phyloP scores from a whole-genome alignment of 2,888 invertebrate species.

The Orthosia cruda region DNA sequence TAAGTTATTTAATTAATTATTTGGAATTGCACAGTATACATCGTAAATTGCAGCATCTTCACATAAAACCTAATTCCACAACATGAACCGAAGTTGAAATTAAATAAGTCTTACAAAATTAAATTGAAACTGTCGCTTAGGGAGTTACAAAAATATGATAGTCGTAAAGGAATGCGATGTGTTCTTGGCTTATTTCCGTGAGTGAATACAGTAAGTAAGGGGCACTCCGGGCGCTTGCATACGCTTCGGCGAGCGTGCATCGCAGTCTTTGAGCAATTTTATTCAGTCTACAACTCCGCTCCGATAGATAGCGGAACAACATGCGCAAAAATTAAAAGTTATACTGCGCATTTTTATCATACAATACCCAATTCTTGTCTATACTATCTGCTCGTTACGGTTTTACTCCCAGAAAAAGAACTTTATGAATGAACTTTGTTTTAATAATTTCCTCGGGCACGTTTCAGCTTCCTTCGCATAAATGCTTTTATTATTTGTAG shows the following conservation, averaged over 20 bases:
- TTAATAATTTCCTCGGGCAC: constrained; percentile 56
- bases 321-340: constrained; percentile 49
- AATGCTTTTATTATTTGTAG: constrained; percentile 61
- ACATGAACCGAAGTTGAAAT: constrained; percentile 15
- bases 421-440: constrained; percentile 54
- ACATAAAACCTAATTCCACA: background rate
- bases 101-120: constrained; percentile 32
- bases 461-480: constrained; percentile 43
- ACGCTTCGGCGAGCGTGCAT: constrained; percentile 64
- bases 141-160: constrained; percentile 41
- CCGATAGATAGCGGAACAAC: constrained; percentile 52
- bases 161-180: constrained; percentile 53
- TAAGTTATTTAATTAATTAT: background rate
- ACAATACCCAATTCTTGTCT: constrained; percentile 45
- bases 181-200: constrained; percentile 57
- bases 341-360: constrained; percentile 44
- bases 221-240: constrained; percentile 67
- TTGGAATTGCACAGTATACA: background rate
- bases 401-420: constrained; percentile 44
- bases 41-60: background rate
- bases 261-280: constrained; percentile 69
- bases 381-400: constrained; percentile 34
- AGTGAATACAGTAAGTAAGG: constrained; percentile 65
- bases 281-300: constrained; percentile 62
- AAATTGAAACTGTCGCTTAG: constrained; percentile 32